A percentile compares a stretch with the other conserved stretches of the same genome.
These are phyloP conservation scores for Oncorhynchus mykiss DNA, from an alignment of 2,113 vertebrate genomes.

Conservation along the genomic window DNA sequence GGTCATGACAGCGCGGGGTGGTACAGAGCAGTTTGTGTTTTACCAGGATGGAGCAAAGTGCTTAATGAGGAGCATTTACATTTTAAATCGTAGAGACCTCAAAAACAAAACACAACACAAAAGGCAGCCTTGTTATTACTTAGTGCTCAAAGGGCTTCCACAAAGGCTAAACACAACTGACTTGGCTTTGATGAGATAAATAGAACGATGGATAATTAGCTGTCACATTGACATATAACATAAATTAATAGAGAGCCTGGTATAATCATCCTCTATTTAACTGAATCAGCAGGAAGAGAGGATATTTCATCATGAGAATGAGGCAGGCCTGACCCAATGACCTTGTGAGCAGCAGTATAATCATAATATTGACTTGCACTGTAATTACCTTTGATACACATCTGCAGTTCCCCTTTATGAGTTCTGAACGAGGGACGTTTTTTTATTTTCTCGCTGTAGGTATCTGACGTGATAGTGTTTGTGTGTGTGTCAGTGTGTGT, in stretches of 20 bases:
- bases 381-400: conserved; percentile 30
- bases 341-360: conserved; percentile 19
- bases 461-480: conserved; percentile 33
- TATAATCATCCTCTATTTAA: conserved; percentile 46
- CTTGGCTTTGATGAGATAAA: conserved; percentile 46
- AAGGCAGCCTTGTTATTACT: conserved; percentile 46
- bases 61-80: conserved; percentile 70
- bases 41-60: conserved; percentile 63
- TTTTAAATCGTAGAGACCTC: conserved; percentile 63
- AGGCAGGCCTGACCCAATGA: conserved; percentile 11
- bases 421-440: conserved; percentile 52
- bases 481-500: conserved; percentile 66
- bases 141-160: conserved; percentile 31
- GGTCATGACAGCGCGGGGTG: conserved; percentile 74
- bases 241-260: background rate
- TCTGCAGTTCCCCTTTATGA: conserved; percentile 23
- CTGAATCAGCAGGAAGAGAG: background rate
- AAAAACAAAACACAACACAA: conserved; percentile 42
- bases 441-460: conserved; percentile 50
- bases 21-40: conserved; percentile 58
- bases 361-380: conserved; percentile 37
- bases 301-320: background rate
- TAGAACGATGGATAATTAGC: conserved; percentile 23
- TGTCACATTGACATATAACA: conserved; percentile 9
- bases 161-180: conserved; percentile 10